Base-by-base conservation (phyloP, 2,113 vertebrate genomes). In the Oreotragus oreotragus region DNA sequence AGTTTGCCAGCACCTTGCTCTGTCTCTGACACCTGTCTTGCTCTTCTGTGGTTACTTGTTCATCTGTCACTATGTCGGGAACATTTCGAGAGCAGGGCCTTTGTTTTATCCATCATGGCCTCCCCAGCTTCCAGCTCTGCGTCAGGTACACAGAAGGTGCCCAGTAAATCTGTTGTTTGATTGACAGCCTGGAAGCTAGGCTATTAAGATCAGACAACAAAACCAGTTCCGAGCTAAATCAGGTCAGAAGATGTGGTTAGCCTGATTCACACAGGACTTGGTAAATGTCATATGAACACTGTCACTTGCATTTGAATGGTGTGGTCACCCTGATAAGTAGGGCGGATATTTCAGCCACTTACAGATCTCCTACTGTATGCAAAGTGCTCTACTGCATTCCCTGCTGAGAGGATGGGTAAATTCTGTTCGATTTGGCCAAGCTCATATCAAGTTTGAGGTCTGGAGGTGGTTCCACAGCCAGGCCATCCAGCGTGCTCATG, bases 351-450 rank as follows among this genome's bases (percentile, higher is more conserved):
- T 28, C 47, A 25, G 64, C 33, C 13, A 47, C n/a, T 58, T 45
- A 25, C 3, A 23, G 43, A 83, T 33, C 8, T 49, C 16, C 10
- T 30, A 19, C 13, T 30, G 66, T 64, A 10, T 77, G 55, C 70
- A 33, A 21, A 92, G 33, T 7, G 3, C 45, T 57, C 1, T 28
- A 0, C 14, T 0, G 43, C 14, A 11, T 39, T 27, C 43, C 0
- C 14, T 45, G 86, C 33, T 19, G 10, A 73, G 36, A 76, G 66
- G 49, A 73, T 8, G 47, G 16, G 51, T 79, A 13, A 21, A 7
- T 66, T 45, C 47, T 58, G 6, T 57, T 27, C n/a, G 15, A 53
- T 30, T 7, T 6, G 36, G 57, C 33, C 10, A 79, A 1, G 16
- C 11, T 11, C 33, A 45, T 2, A 28, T 5, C 25, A 19, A 25